phyloP scores from a whole-genome alignment of 2,113 vertebrate genomes.

The Propithecus coquereli region DNA sequence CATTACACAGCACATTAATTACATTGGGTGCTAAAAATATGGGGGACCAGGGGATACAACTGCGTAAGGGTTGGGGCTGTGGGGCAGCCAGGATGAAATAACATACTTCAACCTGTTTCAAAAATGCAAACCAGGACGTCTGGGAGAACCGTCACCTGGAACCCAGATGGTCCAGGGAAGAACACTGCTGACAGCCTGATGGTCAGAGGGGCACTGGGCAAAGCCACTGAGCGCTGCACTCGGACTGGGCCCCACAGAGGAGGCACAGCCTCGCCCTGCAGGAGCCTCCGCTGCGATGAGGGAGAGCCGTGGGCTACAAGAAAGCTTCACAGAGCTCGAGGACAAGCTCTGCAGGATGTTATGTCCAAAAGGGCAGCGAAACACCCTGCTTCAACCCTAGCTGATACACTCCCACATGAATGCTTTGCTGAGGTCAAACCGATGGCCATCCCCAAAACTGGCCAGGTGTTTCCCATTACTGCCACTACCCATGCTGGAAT shows the following conservation, averaged over 20 bases:
- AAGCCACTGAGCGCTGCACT: not conserved
- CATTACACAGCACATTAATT: slow-evolving; percentile 71
- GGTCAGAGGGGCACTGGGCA: not conserved
- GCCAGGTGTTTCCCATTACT: not conserved
- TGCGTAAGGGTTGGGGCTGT: not conserved
- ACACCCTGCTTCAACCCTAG: not conserved
- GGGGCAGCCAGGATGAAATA: not conserved
- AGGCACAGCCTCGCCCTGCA: not conserved
- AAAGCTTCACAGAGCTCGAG: not conserved
- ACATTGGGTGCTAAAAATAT: slow-evolving; percentile 54
- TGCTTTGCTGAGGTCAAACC: not conserved
- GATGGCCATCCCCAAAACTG: not conserved
- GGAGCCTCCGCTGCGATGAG: not conserved
- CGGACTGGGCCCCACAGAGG: not conserved
- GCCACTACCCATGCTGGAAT: not conserved
- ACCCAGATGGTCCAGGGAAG: not conserved
- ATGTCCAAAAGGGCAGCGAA: not conserved
- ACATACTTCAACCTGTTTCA: not conserved
- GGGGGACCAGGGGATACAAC: not conserved
- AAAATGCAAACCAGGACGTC: not conserved
- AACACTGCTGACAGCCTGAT: not conserved
- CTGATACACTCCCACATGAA: not conserved
- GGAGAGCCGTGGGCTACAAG: too few species aligned
- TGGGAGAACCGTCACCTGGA: not conserved
- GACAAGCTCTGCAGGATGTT: not conserved